These are phyloP conservation scores for Trissonchulus latispiculum DNA, from an alignment of 2,888 invertebrate genomes.

Conservation along the genomic window DNA sequence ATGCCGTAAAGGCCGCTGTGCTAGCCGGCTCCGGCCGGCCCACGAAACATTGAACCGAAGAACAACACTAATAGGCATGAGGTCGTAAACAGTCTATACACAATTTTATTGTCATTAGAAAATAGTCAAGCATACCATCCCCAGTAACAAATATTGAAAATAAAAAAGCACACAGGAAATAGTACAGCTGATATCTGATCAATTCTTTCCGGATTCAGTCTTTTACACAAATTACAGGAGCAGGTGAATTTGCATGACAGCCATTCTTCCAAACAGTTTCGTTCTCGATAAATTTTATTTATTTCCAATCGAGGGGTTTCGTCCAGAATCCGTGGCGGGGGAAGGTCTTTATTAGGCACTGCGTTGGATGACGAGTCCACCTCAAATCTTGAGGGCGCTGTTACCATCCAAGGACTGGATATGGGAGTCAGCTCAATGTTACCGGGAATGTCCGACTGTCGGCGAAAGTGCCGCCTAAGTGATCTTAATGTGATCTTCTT, in stretches of 20 bases:
- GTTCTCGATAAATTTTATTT: background rate
- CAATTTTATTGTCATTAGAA: too few species aligned
- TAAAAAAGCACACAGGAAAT: conserved; percentile 39
- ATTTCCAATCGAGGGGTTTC: background rate
- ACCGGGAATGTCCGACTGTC: background rate
- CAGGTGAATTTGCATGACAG: background rate
- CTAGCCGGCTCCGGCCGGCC: too few species aligned
- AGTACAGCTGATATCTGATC: conserved; percentile 35
- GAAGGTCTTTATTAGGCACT: background rate
- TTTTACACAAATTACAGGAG: background rate
- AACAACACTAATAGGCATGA: too few species aligned
- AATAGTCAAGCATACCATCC: conserved; percentile 5
- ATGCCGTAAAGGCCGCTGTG: too few species aligned
- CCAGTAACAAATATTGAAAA: conserved; percentile 36
- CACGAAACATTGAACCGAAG: too few species aligned
- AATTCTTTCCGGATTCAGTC: conserved; percentile 33
- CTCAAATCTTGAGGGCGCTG: background rate
- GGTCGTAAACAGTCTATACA: too few species aligned
- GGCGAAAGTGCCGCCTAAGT: background rate
- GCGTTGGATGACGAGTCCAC: background rate
- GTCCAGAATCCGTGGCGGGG: background rate
- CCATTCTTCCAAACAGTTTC: background rate
- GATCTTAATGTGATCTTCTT: background rate
- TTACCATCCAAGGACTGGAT: background rate
- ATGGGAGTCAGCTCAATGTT: background rate